Evolutionary conservation across 92 coral and sea anemone genomes (phyloP), one percentile per base, ranked within the genome.

Genomic region (Pocillopora meandrina): DNA sequence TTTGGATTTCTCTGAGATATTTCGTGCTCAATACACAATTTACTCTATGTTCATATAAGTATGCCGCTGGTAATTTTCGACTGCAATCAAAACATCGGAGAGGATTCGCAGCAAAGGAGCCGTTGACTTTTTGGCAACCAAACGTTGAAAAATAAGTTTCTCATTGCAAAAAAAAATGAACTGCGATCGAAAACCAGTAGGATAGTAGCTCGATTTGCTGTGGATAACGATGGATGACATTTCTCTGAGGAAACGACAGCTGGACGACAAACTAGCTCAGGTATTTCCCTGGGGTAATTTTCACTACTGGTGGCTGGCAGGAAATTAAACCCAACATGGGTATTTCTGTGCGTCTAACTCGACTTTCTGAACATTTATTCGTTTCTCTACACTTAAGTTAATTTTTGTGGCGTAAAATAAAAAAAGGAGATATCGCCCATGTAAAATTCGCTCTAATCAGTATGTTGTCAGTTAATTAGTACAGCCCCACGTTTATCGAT

Each of bases 221-320:
- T 21, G 11, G 2, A 26, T 16, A 17, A 74, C 7, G 74, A 94
- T 94, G 98, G 98, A 94, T 71, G 98, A 94, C 61, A 92, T 94
- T 72, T 92, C 98, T 36, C 78, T 90, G 5, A 90, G 93, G 86
- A 94, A 94, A 63, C 82, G 85, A 66, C 89, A 92, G 59, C 84
- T 94, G 14, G 98, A 94, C 77, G 90, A 92, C 87, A 94, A 92
- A 84, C 90, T 94, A 70, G 86, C 77, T 11, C 95, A 94, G 98
- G 98, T 72, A 61, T 60, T 69, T 66, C 68, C 74, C 61, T 3
- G 8, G 52, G 52, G 4, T 42, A 42, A 26, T 26, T 26, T 42
- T 1, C 52, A 2, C 31, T 26, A 1, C 31, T 26, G 31, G 31
- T 42, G 52, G 8, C 8, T 42, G 8, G 52, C 8, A 42, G 52